Evolutionary conservation across 2,797 vertebrate species (phyloP).

Genomic region (Saxicola maurus): DNA sequence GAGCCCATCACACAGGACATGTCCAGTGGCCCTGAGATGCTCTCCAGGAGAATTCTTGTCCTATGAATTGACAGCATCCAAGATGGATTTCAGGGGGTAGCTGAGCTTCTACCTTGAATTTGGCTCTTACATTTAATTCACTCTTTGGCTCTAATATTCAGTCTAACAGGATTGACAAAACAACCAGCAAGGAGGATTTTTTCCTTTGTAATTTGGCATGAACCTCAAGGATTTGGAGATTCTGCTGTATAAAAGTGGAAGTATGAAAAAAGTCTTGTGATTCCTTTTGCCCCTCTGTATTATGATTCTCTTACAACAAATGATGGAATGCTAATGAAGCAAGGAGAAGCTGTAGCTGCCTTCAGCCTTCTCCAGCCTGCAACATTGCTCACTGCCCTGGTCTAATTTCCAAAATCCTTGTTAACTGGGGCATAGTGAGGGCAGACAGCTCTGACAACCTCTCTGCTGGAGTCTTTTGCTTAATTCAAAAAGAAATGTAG

Average conservation of each 20-base stretch:
- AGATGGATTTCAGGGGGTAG: neutral
- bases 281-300: neutral
- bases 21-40: neutral
- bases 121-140: neutral
- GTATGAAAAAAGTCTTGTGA: neutral
- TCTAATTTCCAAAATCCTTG: neutral
- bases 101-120: neutral
- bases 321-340: neutral
- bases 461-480: neutral
- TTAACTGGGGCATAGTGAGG: neutral
- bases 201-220: neutral
- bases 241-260: neutral
- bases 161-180: neutral
- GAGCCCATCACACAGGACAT: rapidly evolving
- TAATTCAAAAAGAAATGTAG: neutral
- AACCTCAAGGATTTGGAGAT: neutral
- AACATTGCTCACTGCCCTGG: neutral
- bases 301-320: neutral
- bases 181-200: neutral
- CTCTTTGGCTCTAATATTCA: neutral
- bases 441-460: neutral
- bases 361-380: neutral
- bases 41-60: neutral
- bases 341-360: neutral
- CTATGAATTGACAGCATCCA: neutral